Evolutionary conservation across 1,140 invertebrate species (phyloP).

Genomic region (Nasonia giraulti): DNA sequence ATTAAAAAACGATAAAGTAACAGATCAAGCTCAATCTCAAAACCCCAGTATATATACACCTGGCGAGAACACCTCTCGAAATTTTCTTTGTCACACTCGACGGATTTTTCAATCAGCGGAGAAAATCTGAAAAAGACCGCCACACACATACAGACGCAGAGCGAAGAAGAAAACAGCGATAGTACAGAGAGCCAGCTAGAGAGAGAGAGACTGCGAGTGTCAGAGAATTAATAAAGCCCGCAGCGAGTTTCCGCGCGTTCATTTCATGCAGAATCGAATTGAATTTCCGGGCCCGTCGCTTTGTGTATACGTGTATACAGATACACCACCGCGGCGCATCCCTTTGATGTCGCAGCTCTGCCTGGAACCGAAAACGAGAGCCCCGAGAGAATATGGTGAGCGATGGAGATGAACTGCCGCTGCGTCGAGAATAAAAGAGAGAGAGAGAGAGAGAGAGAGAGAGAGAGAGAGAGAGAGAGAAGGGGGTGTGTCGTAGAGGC

Average conservation of each 20-base stretch:
- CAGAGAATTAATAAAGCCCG: slow-evolving; percentile 66
- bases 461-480: background rate
- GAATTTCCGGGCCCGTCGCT: slow-evolving; percentile 64
- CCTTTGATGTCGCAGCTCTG: slow-evolving; percentile 65
- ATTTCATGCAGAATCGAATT: slow-evolving; percentile 71
- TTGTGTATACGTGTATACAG: slow-evolving; percentile 54
- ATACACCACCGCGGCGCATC: slow-evolving; percentile 51
- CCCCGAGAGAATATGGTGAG: slow-evolving; percentile 41
- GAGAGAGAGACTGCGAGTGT: slow-evolving; percentile 36
- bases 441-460: background rate
- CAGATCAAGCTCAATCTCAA: background rate
- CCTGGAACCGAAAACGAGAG: slow-evolving; percentile 52
- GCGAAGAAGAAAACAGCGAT: slow-evolving; percentile 4
- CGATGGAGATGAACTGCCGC: slow-evolving; percentile 13
- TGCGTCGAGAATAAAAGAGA: slow-evolving; percentile 20
- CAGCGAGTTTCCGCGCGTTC: slow-evolving; percentile 63
- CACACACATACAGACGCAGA: slow-evolving; percentile 39
- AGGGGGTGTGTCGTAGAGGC: background rate
- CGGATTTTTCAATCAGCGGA: slow-evolving; percentile 67
- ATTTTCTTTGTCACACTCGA: slow-evolving; percentile 43
- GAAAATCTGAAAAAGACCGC: too few relatives aligned
- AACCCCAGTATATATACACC: background rate
- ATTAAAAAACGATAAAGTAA: too few relatives aligned
- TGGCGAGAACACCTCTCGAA: background rate
- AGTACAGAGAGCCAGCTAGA: background rate